phyloP scores from a whole-genome alignment of 1,140 invertebrate species.

The Eufriesea mexicana region DNA sequence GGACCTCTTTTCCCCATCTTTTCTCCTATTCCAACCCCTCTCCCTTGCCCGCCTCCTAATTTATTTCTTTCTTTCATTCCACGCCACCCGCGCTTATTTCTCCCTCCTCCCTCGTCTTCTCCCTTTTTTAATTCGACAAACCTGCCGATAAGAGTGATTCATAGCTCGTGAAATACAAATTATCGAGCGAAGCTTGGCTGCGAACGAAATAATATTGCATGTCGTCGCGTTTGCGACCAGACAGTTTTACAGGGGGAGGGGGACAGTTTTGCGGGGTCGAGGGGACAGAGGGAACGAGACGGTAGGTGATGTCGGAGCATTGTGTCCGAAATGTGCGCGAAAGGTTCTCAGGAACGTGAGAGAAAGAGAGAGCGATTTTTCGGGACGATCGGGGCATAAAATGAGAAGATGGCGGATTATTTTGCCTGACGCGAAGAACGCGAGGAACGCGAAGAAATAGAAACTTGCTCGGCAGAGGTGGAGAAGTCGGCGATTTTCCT shows the following conservation, averaged over 20 bases:
- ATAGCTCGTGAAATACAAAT: neutral
- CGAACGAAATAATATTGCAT: neutral
- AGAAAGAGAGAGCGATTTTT: too few relatives aligned
- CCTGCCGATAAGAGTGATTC: slow-evolving; percentile 16
- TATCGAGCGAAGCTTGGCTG: neutral
- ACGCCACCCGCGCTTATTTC: too few relatives aligned
- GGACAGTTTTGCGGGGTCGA: too few relatives aligned
- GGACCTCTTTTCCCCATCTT: neutral
- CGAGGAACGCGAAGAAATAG: neutral
- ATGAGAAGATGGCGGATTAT: neutral
- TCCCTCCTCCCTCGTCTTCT: too few relatives aligned
- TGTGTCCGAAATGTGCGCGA: too few relatives aligned
- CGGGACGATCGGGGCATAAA: too few relatives aligned
- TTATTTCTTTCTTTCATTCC: neutral
- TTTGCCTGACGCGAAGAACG: neutral
- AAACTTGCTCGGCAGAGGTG: neutral
- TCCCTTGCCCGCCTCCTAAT: neutral
- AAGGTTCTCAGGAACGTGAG: too few relatives aligned
- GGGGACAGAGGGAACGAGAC: neutral
- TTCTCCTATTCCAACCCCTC: neutral
- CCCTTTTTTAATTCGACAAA: neutral
- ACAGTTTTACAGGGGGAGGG: neutral
- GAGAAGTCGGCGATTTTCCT: neutral
- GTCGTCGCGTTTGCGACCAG: too few relatives aligned
- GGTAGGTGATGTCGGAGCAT: too few relatives aligned